Percentiles rank a stretch among this genome's conserved stretches.
phyloP scores from a whole-genome alignment of 1,140 invertebrate species.

The Samia ricini region DNA sequence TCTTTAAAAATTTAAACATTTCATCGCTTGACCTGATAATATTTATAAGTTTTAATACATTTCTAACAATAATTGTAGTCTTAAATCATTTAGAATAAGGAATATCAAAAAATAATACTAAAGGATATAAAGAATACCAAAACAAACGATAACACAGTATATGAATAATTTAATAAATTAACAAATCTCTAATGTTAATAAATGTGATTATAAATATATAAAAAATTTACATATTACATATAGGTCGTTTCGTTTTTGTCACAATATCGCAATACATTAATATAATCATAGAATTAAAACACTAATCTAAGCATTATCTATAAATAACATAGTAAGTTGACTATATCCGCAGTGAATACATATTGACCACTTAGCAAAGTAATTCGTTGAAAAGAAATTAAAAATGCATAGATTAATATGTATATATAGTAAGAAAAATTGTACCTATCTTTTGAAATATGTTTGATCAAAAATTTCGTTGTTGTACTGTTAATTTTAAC shows the following conservation, averaged over 20 bases:
- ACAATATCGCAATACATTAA: background rate
- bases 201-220: background rate
- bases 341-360: too few relatives aligned
- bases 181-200: slow-evolving; percentile 20
- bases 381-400: slow-evolving; percentile 23
- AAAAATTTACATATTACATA: background rate
- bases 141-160: slow-evolving; percentile 10
- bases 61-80: too few relatives aligned
- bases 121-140: background rate
- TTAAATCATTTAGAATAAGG: too few relatives aligned
- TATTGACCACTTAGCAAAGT: slow-evolving; percentile 22
- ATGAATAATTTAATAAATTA: slow-evolving; percentile 45
- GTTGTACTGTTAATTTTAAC: too few relatives aligned
- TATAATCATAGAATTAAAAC: background rate
- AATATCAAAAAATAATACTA: too few relatives aligned
- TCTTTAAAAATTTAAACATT: too few relatives aligned
- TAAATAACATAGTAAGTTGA: too few relatives aligned
- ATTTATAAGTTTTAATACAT: too few relatives aligned
- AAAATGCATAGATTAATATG: slow-evolving; percentile 6
- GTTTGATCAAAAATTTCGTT: too few relatives aligned
- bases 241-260: background rate
- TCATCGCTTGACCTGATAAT: too few relatives aligned
- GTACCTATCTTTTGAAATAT: too few relatives aligned
- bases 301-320: too few relatives aligned
- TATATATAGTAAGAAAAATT: slow-evolving; percentile 7